These are phyloP conservation scores for Drosophila imparisetae DNA, from an alignment of 2,888 invertebrate genomes.

Conservation along the genomic window DNA sequence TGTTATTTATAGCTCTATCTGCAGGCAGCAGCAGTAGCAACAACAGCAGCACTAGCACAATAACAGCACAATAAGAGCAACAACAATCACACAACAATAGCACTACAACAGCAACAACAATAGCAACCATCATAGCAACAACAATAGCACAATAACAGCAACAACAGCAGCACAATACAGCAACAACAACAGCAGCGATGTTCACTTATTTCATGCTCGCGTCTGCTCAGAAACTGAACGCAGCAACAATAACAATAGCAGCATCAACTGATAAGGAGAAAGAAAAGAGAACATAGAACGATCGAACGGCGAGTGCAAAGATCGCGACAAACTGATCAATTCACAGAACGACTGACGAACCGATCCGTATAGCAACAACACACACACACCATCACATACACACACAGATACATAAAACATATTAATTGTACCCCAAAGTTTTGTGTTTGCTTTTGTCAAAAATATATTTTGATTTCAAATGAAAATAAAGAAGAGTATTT, in stretches of 20 bases:
- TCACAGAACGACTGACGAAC: slow-evolving; percentile 15
- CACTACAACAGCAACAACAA: slow-evolving; percentile 16
- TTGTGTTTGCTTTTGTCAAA: not conserved
- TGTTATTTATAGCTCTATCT: slow-evolving; percentile 68
- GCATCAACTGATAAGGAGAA: slow-evolving; percentile 52
- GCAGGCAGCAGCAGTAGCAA: slow-evolving; percentile 26
- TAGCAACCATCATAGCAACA: slow-evolving; percentile 16
- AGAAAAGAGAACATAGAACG: slow-evolving; percentile 30
- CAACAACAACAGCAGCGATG: slow-evolving; percentile 26
- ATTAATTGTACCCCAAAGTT: not conserved
- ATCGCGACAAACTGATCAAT: slow-evolving; percentile 52
- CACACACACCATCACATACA: not conserved
- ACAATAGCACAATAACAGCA: slow-evolving; percentile 23
- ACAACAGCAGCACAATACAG: slow-evolving; percentile 21
- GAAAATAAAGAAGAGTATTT: not conserved
- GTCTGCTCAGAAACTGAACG: slow-evolving; percentile 41
- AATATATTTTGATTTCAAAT: not conserved
- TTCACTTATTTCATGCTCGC: slow-evolving; percentile 32
- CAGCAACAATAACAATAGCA: slow-evolving; percentile 31
- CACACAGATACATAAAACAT: not conserved
- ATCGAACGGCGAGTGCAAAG: slow-evolving; percentile 54
- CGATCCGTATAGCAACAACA: slow-evolving; percentile 11
- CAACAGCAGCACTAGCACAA: slow-evolving; percentile 12
- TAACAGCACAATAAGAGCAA: not conserved
- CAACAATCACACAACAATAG: slow-evolving; percentile 24